phyloP scores from a whole-genome alignment of 1,140 invertebrate genomes.

The Babylonia areolata region DNA sequence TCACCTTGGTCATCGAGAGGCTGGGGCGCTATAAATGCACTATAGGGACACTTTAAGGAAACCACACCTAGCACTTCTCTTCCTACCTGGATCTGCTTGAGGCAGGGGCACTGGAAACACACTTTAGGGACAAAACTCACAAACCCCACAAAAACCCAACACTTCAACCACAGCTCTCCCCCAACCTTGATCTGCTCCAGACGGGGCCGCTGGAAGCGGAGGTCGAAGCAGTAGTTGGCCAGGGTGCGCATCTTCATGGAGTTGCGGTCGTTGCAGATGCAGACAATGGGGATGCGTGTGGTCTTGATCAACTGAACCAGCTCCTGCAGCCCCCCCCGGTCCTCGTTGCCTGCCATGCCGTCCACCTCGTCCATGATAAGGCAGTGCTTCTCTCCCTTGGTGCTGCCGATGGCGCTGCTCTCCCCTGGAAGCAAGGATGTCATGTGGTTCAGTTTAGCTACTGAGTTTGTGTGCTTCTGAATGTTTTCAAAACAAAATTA shows the following conservation, averaged over 20 bases:
- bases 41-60: too few species aligned
- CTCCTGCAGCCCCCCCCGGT: conserved; percentile 97
- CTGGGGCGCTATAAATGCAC: too few species aligned
- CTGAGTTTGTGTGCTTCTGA: too few species aligned
- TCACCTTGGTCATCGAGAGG: too few species aligned
- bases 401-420: background rate
- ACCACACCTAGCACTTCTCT: too few species aligned
- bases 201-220: conserved; percentile 89
- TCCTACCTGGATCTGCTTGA: too few species aligned
- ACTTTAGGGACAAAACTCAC: too few species aligned
- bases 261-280: conserved; percentile 98
- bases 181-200: conserved; percentile 92
- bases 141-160: too few species aligned
- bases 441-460: too few species aligned
- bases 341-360: conserved; percentile 99
- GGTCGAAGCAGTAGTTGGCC: conserved; percentile 95
- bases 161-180: too few species aligned
- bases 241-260: conserved; percentile 95
- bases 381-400: conserved; percentile 82
- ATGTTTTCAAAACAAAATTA: too few species aligned
- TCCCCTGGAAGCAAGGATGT: conserved; percentile 5
- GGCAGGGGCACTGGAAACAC: too few species aligned
- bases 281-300: conserved; percentile 94
- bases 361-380: conserved; percentile 99
- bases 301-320: conserved; percentile 94